A percentile compares a stretch with the other conserved stretches of the same genome.
Conservation (phyloP, 2,888 invertebrate genomes). For the Pammene fasciana region DNA sequence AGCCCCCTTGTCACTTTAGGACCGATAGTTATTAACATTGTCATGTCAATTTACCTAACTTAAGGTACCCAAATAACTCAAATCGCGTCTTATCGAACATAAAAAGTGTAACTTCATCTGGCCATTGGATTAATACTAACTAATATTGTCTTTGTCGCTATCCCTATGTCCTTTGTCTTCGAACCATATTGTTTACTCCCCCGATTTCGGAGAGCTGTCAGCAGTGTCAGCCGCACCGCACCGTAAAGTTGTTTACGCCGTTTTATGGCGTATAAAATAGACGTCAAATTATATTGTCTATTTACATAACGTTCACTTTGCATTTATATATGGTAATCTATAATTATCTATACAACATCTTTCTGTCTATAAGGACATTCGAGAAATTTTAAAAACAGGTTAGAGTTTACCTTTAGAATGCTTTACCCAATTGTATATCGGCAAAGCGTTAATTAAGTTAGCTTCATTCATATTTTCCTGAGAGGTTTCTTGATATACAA, state of each 20-base stretch:
- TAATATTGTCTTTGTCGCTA: no score
- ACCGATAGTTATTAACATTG: no score
- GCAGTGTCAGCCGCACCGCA: neutral
- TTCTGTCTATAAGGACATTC: neutral
- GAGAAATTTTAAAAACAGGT: neutral
- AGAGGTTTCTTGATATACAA: no score
- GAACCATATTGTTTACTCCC: neutral
- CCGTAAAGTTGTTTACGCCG: conserved; percentile 35
- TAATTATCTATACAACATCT: conserved; percentile 3
- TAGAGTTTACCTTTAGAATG: neutral
- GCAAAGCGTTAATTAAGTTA: no score
- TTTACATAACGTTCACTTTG: conserved; percentile 40
- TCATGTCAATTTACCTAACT: no score
- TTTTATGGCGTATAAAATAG: conserved; percentile 31
- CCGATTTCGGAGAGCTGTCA: conserved; percentile 10
- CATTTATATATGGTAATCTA: neutral
- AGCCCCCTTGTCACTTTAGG: no score
- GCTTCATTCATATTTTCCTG: no score
- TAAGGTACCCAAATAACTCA: no score
- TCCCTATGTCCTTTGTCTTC: neutral
- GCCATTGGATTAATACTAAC: no score
- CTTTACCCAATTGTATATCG: no score
- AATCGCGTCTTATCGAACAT: no score
- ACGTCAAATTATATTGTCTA: conserved; percentile 49
- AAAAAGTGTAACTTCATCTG: no score